These are phyloP conservation scores for Drosophila pachea DNA, from an alignment of 1,140 invertebrate genomes.

Conservation along the genomic window DNA sequence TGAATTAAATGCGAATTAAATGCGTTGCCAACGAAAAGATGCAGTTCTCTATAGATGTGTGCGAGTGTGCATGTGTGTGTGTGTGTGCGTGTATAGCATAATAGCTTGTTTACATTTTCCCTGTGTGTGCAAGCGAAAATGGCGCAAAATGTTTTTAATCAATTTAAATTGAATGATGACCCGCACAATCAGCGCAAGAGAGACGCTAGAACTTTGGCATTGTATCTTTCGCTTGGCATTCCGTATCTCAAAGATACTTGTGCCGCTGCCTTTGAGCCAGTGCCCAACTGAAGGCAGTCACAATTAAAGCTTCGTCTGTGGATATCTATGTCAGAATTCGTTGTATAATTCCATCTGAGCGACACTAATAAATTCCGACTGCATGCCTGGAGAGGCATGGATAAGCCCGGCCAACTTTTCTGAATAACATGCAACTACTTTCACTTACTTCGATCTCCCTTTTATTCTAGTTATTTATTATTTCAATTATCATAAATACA, in stretches of 20 bases:
- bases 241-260: conserved; percentile 12
- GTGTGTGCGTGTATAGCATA: not conserved
- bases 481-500: too few species aligned
- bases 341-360: too few species aligned
- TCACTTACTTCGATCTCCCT: too few species aligned
- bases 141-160: conserved; percentile 75
- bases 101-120: conserved; percentile 26
- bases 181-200: conserved; percentile 58
- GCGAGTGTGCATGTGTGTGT: not conserved
- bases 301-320: too few species aligned
- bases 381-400: too few species aligned
- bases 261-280: conserved; percentile 12
- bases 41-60: conserved; percentile 12
- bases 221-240: conserved; percentile 31
- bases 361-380: too few species aligned
- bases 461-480: conserved; percentile 30
- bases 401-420: too few species aligned
- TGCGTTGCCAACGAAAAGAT: conserved; percentile 42
- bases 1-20: conserved; percentile 71
- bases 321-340: too few species aligned
- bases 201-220: conserved; percentile 28
- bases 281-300: conserved; percentile 1
- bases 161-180: conserved; percentile 79
- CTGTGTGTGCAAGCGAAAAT: conserved; percentile 40
- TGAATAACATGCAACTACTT: too few species aligned